Evolutionary conservation across 2,888 invertebrate genomes (phyloP), one percentile per base, ranked within the genome.

Genomic region (Danaus chrysippus): DNA sequence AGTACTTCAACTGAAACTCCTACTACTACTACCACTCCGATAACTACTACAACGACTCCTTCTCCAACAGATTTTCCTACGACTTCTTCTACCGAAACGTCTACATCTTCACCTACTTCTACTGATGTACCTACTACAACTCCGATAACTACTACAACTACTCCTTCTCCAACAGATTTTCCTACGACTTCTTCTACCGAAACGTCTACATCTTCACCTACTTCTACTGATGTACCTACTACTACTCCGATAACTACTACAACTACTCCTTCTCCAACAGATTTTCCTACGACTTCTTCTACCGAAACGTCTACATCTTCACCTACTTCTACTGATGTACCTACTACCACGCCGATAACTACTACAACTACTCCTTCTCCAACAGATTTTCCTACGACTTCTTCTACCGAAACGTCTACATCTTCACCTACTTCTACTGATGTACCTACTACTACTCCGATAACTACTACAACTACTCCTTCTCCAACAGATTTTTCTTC

Each of bases 21-120:
- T 46, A 44, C 53, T 1, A 1, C 57, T 0, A 44, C 54, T 1
- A 3, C 0, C 13, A n/a, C 42, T 23, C 6, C 46, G 15, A 58
- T 34, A 52, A 42, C 62, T 1, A 53, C 58, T 34, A 42, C 15
- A 42, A 1, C 55, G 54, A 43, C n/a, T n/a, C n/a, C n/a, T n/a
- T 10, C 53, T 15, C 59, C 58, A 3, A 64, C 62, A 8, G 59
- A 59, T 55, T 11, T 49, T 0, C 17, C 56, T 23, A 55, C 59
- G 3, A 60, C 61, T 10, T 54, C 62, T 11, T 61, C 56, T 1
- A 53, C 59, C 2, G 61, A 64, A 54, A 9, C 49, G 17, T 56
- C 63, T 13, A 59, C 64, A n/a, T 58, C 65, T 49, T 62, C 56
- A 11, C 44, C 56, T 8, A 54, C 60, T 23, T 56, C 62, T 6